A percentile compares a stretch with the other conserved stretches of the same genome.
Conservation (phyloP, 2,797 vertebrate species). For the Chanos chanos region DNA sequence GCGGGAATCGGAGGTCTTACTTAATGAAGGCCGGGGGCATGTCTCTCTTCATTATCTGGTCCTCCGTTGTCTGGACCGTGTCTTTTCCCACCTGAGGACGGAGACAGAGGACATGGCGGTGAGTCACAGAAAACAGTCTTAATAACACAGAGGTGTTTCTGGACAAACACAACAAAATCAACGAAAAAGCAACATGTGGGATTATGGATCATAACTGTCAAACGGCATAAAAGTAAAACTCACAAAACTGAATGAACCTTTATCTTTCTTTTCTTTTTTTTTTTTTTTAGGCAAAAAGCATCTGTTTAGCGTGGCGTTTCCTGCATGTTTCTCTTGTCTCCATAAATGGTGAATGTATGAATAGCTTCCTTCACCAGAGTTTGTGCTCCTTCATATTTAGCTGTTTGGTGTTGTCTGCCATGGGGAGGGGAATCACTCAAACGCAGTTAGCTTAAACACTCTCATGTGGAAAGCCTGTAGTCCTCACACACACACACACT, state of each 20-base stretch:
- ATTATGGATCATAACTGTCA: too few species aligned
- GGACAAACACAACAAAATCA: background rate
- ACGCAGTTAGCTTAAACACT: constrained; percentile 15
- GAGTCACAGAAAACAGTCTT: constrained; percentile 22
- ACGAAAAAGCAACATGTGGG: too few species aligned
- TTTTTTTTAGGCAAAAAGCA: too few species aligned
- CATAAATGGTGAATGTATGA: too few species aligned
- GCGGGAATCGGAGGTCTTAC: constrained; percentile 65
- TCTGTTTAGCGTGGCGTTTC: too few species aligned
- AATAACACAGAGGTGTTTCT: constrained; percentile 2
- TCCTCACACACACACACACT: constrained; percentile 16
- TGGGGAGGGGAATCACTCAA: background rate
- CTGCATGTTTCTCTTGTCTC: too few species aligned
- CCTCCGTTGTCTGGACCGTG: constrained; percentile 97
- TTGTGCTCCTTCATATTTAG: background rate
- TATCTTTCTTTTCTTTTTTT: too few species aligned
- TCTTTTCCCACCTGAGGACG: constrained; percentile 91
- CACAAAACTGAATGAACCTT: background rate
- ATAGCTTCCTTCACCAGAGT: background rate
- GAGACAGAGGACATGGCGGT: too few species aligned
- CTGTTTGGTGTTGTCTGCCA: background rate
- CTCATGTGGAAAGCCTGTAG: constrained; percentile 7
- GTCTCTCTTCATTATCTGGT: constrained; percentile 97
- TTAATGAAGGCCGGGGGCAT: constrained; percentile 99
- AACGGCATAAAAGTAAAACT: background rate